A percentile compares a stretch with the other conserved stretches of the same genome.
phyloP scores from a whole-genome alignment of 2,113 vertebrate genomes.

The Glaucomys volans region DNA sequence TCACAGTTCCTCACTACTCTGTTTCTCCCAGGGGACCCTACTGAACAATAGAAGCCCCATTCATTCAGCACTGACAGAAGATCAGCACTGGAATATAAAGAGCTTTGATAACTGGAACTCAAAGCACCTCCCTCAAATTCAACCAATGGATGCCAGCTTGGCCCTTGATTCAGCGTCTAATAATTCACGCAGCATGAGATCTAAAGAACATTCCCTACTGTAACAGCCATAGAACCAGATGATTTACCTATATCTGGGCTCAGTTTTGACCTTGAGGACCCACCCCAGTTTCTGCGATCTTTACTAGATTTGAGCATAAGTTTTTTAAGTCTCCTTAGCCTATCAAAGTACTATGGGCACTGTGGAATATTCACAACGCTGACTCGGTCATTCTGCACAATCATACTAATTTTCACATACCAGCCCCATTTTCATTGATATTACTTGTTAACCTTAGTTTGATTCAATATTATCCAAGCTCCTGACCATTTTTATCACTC shows the following conservation, averaged over 20 bases:
- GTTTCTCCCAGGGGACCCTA: slow-evolving; percentile 59
- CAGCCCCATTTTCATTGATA: neutral
- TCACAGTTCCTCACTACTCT: slow-evolving; percentile 72
- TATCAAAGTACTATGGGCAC: neutral
- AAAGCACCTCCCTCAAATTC: neutral
- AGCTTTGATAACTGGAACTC: neutral
- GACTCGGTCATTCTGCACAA: neutral
- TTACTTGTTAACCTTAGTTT: neutral
- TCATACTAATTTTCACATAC: neutral
- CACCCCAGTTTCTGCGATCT: neutral
- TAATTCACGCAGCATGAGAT: neutral
- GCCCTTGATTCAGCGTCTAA: neutral
- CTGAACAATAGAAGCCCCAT: slow-evolving; percentile 68
- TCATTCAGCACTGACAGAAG: slow-evolving; percentile 65
- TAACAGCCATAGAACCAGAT: neutral
- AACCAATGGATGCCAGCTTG: neutral
- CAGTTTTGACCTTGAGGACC: neutral
- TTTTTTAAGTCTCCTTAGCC: neutral
- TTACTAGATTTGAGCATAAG: neutral
- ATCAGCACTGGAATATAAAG: slow-evolving; percentile 49
- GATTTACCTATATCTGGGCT: neutral
- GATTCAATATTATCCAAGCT: slow-evolving; percentile 7
- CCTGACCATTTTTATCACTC: slow-evolving; percentile 2
- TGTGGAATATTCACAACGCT: neutral
- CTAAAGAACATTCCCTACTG: neutral